Conservation (phyloP, 2,797 vertebrate genomes). For the Sebastes glaucus region DNA sequence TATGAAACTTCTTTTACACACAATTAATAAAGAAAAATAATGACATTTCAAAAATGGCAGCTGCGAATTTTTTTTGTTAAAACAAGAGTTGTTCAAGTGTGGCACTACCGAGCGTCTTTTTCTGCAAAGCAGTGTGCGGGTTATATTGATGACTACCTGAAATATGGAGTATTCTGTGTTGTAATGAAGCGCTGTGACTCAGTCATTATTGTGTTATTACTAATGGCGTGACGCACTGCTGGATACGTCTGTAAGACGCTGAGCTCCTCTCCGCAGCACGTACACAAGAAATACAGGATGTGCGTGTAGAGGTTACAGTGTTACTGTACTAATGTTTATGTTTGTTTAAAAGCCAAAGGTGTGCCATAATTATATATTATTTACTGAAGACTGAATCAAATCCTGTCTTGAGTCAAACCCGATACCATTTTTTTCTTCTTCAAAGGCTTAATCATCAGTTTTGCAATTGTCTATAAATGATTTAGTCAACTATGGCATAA, state of each 20-base stretch:
- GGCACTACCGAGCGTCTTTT: background rate
- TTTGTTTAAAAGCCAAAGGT: background rate
- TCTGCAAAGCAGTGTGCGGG: background rate
- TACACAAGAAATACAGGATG: background rate
- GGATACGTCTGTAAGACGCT: background rate
- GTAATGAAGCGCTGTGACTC: background rate
- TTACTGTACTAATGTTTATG: background rate
- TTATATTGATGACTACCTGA: background rate
- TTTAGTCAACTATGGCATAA: background rate
- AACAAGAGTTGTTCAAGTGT: background rate
- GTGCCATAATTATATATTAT: conserved; percentile 2
- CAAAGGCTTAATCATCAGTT: background rate
- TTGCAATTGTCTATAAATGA: background rate
- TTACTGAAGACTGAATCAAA: background rate
- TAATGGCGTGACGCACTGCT: background rate
- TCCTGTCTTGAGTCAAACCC: background rate
- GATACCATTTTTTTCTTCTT: background rate
- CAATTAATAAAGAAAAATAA: background rate
- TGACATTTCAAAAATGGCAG: background rate
- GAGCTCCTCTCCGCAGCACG: background rate
- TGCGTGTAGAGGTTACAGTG: background rate
- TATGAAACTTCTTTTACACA: background rate
- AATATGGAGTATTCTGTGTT: background rate
- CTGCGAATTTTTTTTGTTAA: background rate
- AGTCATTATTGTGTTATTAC: background rate